Percentiles rank a stretch among this genome's conserved stretches.
Evolutionary conservation across 2,113 vertebrate genomes (phyloP).

Genomic region (Acrocephalus arundinaceus): DNA sequence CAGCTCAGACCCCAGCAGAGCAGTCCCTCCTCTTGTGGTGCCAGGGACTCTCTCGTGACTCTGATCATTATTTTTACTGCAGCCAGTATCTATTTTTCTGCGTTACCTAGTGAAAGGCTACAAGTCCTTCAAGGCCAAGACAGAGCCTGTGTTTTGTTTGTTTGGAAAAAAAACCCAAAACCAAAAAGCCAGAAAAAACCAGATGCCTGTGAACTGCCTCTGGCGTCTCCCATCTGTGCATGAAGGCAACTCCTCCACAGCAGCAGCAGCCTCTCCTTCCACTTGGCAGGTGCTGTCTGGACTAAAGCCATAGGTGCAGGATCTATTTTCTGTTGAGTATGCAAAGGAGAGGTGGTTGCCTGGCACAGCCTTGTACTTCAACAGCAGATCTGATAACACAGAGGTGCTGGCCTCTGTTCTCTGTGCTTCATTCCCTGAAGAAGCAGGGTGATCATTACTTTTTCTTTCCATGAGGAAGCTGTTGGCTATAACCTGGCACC

Average conservation of each 20-base stretch:
- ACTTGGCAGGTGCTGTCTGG: slow-evolving; percentile 7
- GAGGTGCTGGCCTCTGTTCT: background rate
- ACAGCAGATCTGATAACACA: background rate
- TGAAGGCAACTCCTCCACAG: background rate
- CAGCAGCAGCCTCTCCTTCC: background rate
- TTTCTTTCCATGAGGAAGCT: background rate
- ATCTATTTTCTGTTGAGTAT: background rate
- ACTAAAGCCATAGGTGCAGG: background rate
- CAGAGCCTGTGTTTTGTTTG: background rate
- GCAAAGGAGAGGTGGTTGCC: background rate
- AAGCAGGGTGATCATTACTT: background rate
- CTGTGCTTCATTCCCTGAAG: background rate
- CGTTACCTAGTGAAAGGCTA: background rate
- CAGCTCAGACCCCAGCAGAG: background rate
- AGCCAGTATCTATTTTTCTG: background rate
- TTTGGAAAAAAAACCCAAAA: background rate
- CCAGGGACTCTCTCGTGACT: background rate
- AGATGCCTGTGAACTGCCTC: background rate
- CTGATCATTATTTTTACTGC: background rate
- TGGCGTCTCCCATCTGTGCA: background rate
- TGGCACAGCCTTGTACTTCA: background rate
- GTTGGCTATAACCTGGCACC: background rate
- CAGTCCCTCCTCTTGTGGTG: background rate
- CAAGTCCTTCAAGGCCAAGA: background rate
- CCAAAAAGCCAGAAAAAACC: background rate